These are phyloP conservation scores for Mesoligia furuncula DNA, from an alignment of 2,888 invertebrate species.

Conservation along the genomic window DNA sequence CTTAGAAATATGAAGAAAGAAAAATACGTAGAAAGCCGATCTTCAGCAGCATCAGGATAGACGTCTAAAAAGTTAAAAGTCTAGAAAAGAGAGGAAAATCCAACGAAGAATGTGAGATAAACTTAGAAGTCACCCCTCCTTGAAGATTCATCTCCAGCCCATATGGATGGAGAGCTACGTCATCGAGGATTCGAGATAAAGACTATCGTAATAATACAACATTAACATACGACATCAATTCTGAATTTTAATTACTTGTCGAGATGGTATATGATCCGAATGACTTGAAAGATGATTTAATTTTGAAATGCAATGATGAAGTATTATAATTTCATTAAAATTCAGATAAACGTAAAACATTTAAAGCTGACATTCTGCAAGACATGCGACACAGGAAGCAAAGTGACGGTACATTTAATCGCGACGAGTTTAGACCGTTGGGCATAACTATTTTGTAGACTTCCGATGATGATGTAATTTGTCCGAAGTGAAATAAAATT, in stretches of 20 bases:
- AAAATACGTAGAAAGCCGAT: neutral
- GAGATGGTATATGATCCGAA: slow-evolving; percentile 3
- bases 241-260: slow-evolving; percentile 56
- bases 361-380: slow-evolving; percentile 68
- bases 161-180: slow-evolving; percentile 21
- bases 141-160: slow-evolving; percentile 14
- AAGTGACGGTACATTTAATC: slow-evolving; percentile 14
- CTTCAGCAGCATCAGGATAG: neutral
- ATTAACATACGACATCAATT: slow-evolving; percentile 29
- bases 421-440: neutral
- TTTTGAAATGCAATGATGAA: neutral
- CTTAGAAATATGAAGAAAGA: neutral
- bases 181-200: slow-evolving; percentile 14
- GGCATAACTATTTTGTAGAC: slow-evolving; percentile 1
- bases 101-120: neutral
- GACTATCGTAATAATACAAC: slow-evolving; percentile 13
- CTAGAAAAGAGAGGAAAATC: neutral
- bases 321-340: slow-evolving; percentile 43
- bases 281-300: neutral
- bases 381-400: slow-evolving; percentile 75
- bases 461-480: slow-evolving; percentile 23
- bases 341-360: slow-evolving; percentile 65
- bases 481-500: neutral
- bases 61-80: neutral
- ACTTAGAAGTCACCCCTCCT: neutral